Conservation (phyloP, 2,888 invertebrate genomes). For the Oxystoma pomonae region DNA sequence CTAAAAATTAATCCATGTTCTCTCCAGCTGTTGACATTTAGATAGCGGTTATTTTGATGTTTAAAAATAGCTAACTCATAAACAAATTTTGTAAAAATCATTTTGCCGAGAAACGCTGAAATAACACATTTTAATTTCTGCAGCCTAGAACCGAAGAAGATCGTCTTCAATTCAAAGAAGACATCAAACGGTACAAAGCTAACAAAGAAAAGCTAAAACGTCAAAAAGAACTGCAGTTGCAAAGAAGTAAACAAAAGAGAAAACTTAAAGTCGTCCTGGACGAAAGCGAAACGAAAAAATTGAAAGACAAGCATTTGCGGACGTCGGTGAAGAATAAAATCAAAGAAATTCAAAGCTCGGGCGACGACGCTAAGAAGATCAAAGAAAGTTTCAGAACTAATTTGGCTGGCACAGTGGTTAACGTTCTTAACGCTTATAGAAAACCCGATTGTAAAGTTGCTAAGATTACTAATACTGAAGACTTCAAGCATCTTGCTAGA, state of each 20-base stretch:
- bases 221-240: slow-evolving; percentile 55
- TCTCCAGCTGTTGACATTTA: too few species aligned
- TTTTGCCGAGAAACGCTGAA: too few species aligned
- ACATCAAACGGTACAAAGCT: slow-evolving; percentile 71
- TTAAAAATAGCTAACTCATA: too few species aligned
- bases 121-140: too few species aligned
- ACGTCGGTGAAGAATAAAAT: slow-evolving; percentile 34
- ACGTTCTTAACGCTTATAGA: slow-evolving; percentile 83
- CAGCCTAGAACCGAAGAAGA: slow-evolving; percentile 82
- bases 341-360: slow-evolving; percentile 38
- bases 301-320: slow-evolving; percentile 38
- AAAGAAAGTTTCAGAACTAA: slow-evolving; percentile 82
- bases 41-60: too few species aligned
- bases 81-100: too few species aligned
- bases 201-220: slow-evolving; percentile 74
- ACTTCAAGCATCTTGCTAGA: slow-evolving; percentile 91
- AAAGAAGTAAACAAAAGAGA: slow-evolving; percentile 45
- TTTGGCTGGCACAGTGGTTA: slow-evolving; percentile 79
- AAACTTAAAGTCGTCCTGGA: slow-evolving; percentile 14
- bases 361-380: slow-evolving; percentile 62
- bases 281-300: slow-evolving; percentile 29
- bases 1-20: too few species aligned
- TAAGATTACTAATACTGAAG: slow-evolving; percentile 82
- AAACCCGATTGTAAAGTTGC: slow-evolving; percentile 81
- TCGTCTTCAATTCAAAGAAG: slow-evolving; percentile 62